Evolutionary conservation across 2,113 vertebrate species (phyloP).

Genomic region (Albula goreensis): DNA sequence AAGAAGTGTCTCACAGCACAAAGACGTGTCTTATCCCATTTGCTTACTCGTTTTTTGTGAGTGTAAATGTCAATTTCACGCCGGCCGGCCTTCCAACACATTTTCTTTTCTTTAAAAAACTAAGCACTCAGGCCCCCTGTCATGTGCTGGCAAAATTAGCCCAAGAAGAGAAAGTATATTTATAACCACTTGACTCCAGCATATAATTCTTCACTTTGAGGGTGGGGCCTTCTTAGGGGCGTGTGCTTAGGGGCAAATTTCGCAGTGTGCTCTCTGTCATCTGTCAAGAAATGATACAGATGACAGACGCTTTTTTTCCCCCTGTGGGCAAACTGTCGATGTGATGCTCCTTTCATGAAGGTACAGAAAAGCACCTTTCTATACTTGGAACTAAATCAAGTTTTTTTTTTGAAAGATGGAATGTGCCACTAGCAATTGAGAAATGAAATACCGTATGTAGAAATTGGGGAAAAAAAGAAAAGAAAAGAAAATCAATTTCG

Average conservation of each 20-base stretch:
- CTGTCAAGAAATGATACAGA: not conserved
- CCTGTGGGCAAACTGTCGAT: not conserved
- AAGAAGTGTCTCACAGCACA: slow-evolving; percentile 46
- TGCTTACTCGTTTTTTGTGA: slow-evolving; percentile 32
- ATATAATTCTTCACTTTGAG: not conserved
- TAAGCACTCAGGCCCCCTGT: slow-evolving; percentile 70
- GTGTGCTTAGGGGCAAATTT: not conserved
- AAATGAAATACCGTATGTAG: not conserved
- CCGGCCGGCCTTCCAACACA: slow-evolving; percentile 42
- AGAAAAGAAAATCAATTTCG: slow-evolving; percentile 9
- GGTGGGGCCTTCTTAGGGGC: not conserved
- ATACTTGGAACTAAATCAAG: not conserved
- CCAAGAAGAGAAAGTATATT: slow-evolving; percentile 44
- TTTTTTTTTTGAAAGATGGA: not conserved
- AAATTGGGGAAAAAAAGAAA: not conserved
- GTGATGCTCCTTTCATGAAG: not conserved
- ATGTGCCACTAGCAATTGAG: not conserved
- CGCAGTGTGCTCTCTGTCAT: not conserved
- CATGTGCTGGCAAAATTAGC: slow-evolving; percentile 74
- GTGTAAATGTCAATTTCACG: slow-evolving; percentile 74
- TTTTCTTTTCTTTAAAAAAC: slow-evolving; percentile 58
- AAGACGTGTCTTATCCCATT: slow-evolving; percentile 59
- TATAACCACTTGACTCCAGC: slow-evolving; percentile 30
- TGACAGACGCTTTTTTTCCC: not conserved
- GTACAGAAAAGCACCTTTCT: not conserved